Base-by-base conservation (phyloP, 2,113 vertebrate species). In the Peromyscus polionotus region DNA sequence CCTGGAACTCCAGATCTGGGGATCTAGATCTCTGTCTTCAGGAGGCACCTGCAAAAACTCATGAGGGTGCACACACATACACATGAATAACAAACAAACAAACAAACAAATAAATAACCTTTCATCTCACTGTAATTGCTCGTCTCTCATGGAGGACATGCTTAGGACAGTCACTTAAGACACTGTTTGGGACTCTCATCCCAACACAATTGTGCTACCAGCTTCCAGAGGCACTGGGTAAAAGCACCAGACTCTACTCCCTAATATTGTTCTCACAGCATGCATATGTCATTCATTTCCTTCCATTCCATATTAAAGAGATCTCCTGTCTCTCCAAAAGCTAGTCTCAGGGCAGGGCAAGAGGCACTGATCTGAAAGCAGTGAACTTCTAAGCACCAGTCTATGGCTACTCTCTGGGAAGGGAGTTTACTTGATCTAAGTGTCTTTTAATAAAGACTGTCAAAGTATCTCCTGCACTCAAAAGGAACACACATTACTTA, bases 301-400 rank as follows among this genome's bases (percentile, higher is more conserved):
- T 76, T 89, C 87, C 61, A 39, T 81, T 93, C 36, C 67, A 39
- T 36, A 92, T 85, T 65, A 95, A 45, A 57, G 89, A 72, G 72
- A 81, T 42, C 20, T 68, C 65, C 3, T 67, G 9, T 33, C 39
- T 84, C n/a, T 91, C 79, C 70, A 39, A 70, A 45, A 91, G 22
- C 88, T 61, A 54, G 12, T 57, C 19, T 42, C 19, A 70, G n/a
- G 51, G n/a, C 36, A 57, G 16, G 10, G 51, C 7, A 20, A 20
- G 48, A 9, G 42, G 22, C 57, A 61, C 22, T 61, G 36, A 26
- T 39, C n/a, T 65, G n/a, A 42, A 8, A 19, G 17, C n/a, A 65
- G 26, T 39, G 85, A 22, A 63, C 19, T 89, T 61, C 0, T 92
- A 6, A 9, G 36, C 57, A 81, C 75, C 54, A 77, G 17, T 36